These are phyloP conservation scores for Galaxias olidus DNA, from an alignment of 2,797 vertebrate species.

Conservation along the genomic window DNA sequence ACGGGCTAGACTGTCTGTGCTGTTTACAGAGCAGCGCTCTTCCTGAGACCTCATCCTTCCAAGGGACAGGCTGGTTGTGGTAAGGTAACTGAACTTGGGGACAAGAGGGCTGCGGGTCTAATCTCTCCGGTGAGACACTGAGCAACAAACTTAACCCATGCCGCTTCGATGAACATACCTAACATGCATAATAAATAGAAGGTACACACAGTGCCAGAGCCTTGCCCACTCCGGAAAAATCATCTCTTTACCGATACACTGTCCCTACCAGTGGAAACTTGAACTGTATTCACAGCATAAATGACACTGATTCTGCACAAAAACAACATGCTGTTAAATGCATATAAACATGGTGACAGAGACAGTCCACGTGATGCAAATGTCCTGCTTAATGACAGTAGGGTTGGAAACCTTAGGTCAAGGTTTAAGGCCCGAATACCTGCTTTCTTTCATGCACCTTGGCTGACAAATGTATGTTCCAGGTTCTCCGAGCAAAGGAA, in stretches of 20 bases:
- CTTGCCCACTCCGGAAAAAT: slow-evolving; percentile 34
- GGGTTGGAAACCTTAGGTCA: slow-evolving; percentile 38
- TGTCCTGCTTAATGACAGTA: slow-evolving; percentile 37
- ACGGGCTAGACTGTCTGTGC: slow-evolving; percentile 72
- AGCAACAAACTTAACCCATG: slow-evolving; percentile 79
- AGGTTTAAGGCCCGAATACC: slow-evolving; percentile 30
- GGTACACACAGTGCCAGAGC: slow-evolving; percentile 76
- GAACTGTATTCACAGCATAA: too few relatives aligned
- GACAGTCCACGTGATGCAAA: slow-evolving; percentile 10
- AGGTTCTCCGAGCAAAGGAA: slow-evolving; percentile 63
- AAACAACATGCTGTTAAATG: not conserved
- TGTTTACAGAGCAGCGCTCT: slow-evolving; percentile 69
- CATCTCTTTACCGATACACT: slow-evolving; percentile 44
- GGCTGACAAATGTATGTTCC: slow-evolving; percentile 66
- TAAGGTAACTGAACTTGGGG: slow-evolving; percentile 79
- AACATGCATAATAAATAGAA: slow-evolving; percentile 75
- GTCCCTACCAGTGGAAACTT: too few relatives aligned
- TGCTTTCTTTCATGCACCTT: slow-evolving; percentile 58
- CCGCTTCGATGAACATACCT: slow-evolving; percentile 73
- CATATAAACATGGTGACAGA: slow-evolving; percentile 7
- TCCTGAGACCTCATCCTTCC: slow-evolving; percentile 75
- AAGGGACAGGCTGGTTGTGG: slow-evolving; percentile 77
- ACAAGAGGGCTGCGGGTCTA: slow-evolving; percentile 77
- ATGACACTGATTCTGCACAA: not conserved
- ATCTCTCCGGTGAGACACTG: slow-evolving; percentile 76